phyloP scores from a whole-genome alignment of 2,888 invertebrate genomes.

The Meliscaeva auricollis region DNA sequence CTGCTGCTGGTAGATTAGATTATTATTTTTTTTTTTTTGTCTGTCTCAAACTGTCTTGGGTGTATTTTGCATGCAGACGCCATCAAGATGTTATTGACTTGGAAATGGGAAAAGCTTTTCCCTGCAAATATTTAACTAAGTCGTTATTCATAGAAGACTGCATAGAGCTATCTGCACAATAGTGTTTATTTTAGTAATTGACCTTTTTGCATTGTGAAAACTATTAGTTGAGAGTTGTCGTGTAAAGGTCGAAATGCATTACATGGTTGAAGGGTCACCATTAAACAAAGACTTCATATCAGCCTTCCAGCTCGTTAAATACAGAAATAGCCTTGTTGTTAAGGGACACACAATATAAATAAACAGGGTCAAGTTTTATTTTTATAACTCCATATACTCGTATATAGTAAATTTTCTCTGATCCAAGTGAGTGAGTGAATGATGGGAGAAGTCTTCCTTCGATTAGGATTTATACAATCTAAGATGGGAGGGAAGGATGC shows the following conservation, averaged over 20 bases:
- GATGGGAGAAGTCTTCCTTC: neutral
- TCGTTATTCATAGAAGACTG: neutral
- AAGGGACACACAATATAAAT: neutral
- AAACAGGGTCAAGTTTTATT: constrained; percentile 1
- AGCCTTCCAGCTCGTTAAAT: neutral
- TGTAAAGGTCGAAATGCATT: neutral
- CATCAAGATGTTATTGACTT: constrained; percentile 60
- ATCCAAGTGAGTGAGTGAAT: neutral
- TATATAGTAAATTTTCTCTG: neutral
- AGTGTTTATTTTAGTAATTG: constrained; percentile 26
- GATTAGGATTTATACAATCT: constrained; percentile 7
- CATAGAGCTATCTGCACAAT: neutral
- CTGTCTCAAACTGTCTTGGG: constrained; percentile 6
- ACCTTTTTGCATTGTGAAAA: neutral
- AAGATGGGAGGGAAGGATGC: neutral
- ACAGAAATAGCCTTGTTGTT: neutral
- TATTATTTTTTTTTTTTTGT: constrained; percentile 22
- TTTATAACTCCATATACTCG: neutral
- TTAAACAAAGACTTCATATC: neutral
- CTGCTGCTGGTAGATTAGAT: neutral
- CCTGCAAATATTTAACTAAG: neutral
- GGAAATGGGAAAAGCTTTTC: constrained; percentile 10
- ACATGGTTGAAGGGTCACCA: neutral
- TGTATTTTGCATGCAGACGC: constrained; percentile 33
- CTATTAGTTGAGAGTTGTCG: neutral